Evolutionary conservation across 2,888 invertebrate genomes (phyloP).

Genomic region (Hylaea fasciaria): DNA sequence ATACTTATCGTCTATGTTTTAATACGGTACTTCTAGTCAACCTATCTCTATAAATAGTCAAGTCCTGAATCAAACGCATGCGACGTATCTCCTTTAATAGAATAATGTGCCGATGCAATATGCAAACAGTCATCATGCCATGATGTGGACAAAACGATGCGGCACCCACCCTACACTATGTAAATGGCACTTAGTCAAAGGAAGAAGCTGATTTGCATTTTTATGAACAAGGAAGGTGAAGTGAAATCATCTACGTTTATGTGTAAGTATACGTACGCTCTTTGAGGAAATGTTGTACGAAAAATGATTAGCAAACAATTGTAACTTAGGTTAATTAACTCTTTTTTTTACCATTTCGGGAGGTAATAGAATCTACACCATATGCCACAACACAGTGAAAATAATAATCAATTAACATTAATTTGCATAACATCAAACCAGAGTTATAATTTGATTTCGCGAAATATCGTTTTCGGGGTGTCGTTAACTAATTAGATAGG

Average conservation of each 20-base stretch:
- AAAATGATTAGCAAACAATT: background rate
- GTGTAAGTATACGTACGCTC: background rate
- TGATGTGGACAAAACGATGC: constrained; percentile 48
- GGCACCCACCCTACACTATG: constrained; percentile 77
- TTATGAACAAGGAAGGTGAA: constrained; percentile 78
- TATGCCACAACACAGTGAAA: no score
- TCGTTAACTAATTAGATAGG: no score
- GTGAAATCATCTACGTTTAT: constrained; percentile 59
- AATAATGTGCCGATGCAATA: constrained; percentile 50
- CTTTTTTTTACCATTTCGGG: no score
- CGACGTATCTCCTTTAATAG: constrained; percentile 38
- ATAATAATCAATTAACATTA: no score
- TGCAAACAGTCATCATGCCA: constrained; percentile 54
- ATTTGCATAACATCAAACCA: no score
- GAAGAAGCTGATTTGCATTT: constrained; percentile 82
- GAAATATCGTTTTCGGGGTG: no score
- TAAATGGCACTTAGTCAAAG: constrained; percentile 75
- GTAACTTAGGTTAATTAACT: no score
- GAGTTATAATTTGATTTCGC: no score
- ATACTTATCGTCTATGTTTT: background rate
- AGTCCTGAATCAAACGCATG: constrained; percentile 40
- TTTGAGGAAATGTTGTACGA: background rate
- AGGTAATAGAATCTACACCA: no score
- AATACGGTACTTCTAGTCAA: constrained; percentile 13
- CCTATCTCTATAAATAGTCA: constrained; percentile 55